phyloP scores from a whole-genome alignment of 2,888 invertebrate species.

The Lottia gigantea region DNA sequence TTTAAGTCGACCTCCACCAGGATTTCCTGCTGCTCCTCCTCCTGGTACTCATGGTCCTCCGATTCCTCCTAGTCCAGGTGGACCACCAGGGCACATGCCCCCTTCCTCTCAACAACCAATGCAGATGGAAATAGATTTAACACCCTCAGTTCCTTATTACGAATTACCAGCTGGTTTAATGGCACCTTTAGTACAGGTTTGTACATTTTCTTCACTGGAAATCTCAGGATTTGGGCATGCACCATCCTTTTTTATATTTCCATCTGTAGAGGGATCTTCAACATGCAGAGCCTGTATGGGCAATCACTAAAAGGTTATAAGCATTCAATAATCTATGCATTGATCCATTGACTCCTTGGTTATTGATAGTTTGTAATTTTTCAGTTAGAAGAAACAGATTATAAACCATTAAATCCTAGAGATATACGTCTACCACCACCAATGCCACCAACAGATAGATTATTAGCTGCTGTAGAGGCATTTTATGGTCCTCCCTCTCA shows the following conservation, averaged over 20 bases:
- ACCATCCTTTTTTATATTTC: too few relatives aligned
- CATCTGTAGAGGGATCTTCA: too few relatives aligned
- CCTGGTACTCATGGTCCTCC: slow-evolving; percentile 59
- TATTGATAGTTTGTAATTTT: not conserved
- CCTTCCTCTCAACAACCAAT: slow-evolving; percentile 14
- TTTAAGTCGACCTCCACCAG: slow-evolving; percentile 62
- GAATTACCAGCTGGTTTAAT: slow-evolving; percentile 97
- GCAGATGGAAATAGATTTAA: slow-evolving; percentile 65
- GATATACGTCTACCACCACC: slow-evolving; percentile 93
- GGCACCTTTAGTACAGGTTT: slow-evolving; percentile 93
- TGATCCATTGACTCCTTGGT: too few relatives aligned
- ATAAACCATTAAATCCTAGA: slow-evolving; percentile 89
- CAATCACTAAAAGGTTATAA: too few relatives aligned
- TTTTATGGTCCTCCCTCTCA: slow-evolving; percentile 96
- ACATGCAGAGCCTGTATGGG: too few relatives aligned
- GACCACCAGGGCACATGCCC: slow-evolving; percentile 50
- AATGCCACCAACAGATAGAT: slow-evolving; percentile 91
- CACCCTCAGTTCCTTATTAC: slow-evolving; percentile 94
- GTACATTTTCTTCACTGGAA: slow-evolving; percentile 33
- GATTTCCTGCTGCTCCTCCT: slow-evolving; percentile 68
- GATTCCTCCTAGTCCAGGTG: slow-evolving; percentile 41
- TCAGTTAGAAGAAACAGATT: slow-evolving; percentile 87
- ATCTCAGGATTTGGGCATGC: too few relatives aligned
- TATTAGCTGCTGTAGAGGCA: slow-evolving; percentile 93
- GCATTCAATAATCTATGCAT: too few relatives aligned